Conservation (phyloP, 2,888 invertebrate species). For the Sympetrum striolatum region DNA sequence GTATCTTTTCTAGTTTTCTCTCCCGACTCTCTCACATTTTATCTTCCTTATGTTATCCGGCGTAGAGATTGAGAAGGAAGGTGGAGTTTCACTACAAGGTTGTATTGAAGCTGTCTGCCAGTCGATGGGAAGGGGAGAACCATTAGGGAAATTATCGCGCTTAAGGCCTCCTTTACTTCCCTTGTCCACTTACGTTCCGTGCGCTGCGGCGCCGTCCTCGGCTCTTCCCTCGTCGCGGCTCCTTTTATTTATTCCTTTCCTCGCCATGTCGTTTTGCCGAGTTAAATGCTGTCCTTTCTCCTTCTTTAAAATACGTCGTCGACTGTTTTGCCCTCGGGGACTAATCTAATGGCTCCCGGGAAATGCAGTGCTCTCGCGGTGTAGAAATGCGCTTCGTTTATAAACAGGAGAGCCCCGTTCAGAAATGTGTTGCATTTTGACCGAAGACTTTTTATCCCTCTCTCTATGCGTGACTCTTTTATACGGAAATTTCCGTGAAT, state of each 20-base stretch:
- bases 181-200: not conserved
- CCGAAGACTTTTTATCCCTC: too few relatives aligned
- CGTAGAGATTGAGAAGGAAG: not conserved
- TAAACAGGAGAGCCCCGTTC: too few relatives aligned
- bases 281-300: not conserved
- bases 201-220: not conserved
- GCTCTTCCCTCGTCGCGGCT: not conserved
- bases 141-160: not conserved
- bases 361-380: not conserved
- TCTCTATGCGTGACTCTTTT: too few relatives aligned
- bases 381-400: not conserved
- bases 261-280: not conserved
- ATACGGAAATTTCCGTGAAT: too few relatives aligned
- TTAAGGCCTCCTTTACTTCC: not conserved
- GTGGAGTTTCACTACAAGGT: not conserved
- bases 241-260: not conserved
- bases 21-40: not conserved
- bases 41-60: not conserved
- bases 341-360: not conserved
- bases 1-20: not conserved
- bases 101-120: not conserved
- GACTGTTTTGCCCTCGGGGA: not conserved
- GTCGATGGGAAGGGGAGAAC: slow-evolving; percentile 3
- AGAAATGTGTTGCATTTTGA: too few relatives aligned
- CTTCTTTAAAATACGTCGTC: not conserved